Evolutionary conservation across 2,113 vertebrate genomes (phyloP).

Genomic region (Sinocyclocheilus anshuiensis): DNA sequence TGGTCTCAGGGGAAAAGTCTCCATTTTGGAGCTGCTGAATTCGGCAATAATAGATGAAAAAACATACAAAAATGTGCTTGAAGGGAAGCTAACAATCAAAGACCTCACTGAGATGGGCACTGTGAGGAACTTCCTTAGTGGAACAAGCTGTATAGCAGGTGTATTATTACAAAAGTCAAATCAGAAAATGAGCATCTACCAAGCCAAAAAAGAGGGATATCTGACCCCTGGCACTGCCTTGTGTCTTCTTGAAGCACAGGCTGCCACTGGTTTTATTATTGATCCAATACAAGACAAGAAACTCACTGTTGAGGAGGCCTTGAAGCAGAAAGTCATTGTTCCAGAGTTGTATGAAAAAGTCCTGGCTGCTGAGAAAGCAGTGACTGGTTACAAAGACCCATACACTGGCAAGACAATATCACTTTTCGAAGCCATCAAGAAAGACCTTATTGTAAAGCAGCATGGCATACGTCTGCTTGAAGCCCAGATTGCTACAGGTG

Average conservation of each 20-base stretch:
- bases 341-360: constrained; percentile 73
- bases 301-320: constrained; percentile 81
- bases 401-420: constrained; percentile 73
- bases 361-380: constrained; percentile 71
- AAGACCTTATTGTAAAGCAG: constrained; percentile 71
- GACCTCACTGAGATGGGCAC: constrained; percentile 71
- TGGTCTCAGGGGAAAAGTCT: constrained; percentile 76
- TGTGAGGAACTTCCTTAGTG: constrained; percentile 76
- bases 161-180: constrained; percentile 79
- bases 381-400: constrained; percentile 75
- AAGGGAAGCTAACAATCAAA: constrained; percentile 65
- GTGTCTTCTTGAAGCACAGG: constrained; percentile 90
- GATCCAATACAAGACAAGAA: constrained; percentile 81
- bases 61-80: constrained; percentile 67
- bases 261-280: constrained; percentile 87
- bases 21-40: constrained; percentile 79
- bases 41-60: constrained; percentile 75
- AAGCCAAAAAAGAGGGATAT: constrained; percentile 79
- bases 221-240: constrained; percentile 83
- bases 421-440: constrained; percentile 74
- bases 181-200: constrained; percentile 80
- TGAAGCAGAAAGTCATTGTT: constrained; percentile 70
- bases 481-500: constrained; percentile 83
- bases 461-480: constrained; percentile 76
- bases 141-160: constrained; percentile 80